These are phyloP conservation scores for Pedionomus torquatus DNA, from an alignment of 2,113 vertebrate species.

Conservation along the genomic window DNA sequence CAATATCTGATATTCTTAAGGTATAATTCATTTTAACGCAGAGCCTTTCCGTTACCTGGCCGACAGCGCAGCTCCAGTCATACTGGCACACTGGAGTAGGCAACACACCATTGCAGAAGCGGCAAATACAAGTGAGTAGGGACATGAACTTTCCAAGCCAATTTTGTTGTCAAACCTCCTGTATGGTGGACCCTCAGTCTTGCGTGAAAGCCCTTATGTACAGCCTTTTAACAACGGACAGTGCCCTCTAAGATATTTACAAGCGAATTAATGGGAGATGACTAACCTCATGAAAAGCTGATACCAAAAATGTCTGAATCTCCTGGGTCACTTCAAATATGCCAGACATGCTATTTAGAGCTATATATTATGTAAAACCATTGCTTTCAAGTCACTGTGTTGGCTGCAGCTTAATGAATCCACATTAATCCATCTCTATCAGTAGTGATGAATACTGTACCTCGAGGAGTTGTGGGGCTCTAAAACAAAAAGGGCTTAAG, in stretches of 20 bases:
- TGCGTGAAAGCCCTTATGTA: not conserved
- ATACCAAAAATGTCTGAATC: not conserved
- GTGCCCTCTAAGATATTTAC: not conserved
- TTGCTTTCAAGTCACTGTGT: not conserved
- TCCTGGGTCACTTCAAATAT: conserved; percentile 28
- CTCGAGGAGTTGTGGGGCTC: conserved; percentile 12
- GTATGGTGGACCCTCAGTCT: not conserved
- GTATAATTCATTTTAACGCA: not conserved
- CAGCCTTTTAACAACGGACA: not conserved
- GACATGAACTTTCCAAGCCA: not conserved
- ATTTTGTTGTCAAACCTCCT: not conserved
- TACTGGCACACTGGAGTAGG: not conserved
- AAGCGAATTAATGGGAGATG: conserved; percentile 31
- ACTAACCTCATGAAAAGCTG: conserved; percentile 22
- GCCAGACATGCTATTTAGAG: not conserved
- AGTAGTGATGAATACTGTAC: conserved; percentile 6
- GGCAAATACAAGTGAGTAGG: not conserved
- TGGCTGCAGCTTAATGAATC: conserved; percentile 52
- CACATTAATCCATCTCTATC: conserved; percentile 31
- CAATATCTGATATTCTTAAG: not conserved
- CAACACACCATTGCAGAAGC: accelerated
- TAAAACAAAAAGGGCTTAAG: conserved; percentile 38
- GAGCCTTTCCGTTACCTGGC: not conserved
- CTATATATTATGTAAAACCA: not conserved
- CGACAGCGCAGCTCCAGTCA: not conserved